Base-by-base conservation (phyloP, 2,888 invertebrate species). In the Drosophila pseudotalamancana region DNA sequence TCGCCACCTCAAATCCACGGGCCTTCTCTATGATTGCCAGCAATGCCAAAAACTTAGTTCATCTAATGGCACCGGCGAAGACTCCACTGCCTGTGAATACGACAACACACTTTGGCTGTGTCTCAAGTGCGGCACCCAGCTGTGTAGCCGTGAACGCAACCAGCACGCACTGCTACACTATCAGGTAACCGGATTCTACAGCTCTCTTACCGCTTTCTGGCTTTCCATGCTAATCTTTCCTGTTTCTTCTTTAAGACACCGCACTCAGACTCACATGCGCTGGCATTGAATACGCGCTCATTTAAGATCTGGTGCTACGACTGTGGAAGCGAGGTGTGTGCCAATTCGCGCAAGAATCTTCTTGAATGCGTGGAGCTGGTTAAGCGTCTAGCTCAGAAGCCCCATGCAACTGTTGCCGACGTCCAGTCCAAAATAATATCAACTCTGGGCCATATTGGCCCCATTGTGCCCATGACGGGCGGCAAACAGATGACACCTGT, bases 301-400 rank as follows among this genome's bases (percentile, higher is more conserved):
- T 96, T 95, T 94, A 93, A 93, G 57, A 93, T 96, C 21, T 96
- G 95, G 94, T 97, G 97, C 91, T 96, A 96, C 88, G 93, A 93
- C 54, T 97, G 97, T 91, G 94, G 95, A 87, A 93, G 93, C 77
- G 94, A 95, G 91, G 93, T 97, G 12, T 93, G 93, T 53, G 90
- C 93, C 8, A 86, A 88, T 92, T 92, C 89, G 69, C 92, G 93
- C 42, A 95, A 94, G 89, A 95, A 95, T 87, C 92, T 97, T 1
- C 92, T 94, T 39, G 96, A 96, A 87, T 94, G 95, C 88, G 93
- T 96, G 49, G 95, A 96, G 75, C 94, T 94, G 85, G 92, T 96
- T 12, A 95, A 94, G 82, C 95, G 94, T 72, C 92, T 93, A 54
- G 88, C 88, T 1, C 88, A 89, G 32, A 89, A 89, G 34, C 86